These are phyloP conservation scores for Paramacrobiotus metropolitanus DNA, from an alignment of 1,140 invertebrate genomes.

Conservation along the genomic window DNA sequence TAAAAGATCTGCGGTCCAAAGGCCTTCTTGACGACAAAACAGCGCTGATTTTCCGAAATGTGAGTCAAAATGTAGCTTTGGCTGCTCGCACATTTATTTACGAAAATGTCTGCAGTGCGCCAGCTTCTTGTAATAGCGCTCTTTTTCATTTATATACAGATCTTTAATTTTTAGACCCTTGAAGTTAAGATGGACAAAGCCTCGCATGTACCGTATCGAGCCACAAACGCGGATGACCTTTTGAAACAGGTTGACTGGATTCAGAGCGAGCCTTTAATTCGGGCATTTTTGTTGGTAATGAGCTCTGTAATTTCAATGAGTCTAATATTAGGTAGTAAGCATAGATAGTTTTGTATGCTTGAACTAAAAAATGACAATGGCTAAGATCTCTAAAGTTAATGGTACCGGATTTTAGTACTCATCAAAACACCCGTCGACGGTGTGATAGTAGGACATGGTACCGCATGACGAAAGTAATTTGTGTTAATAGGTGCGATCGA, in stretches of 20 bases:
- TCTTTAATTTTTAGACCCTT: background rate
- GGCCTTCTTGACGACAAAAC: background rate
- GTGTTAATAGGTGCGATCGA: background rate
- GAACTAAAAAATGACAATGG: background rate
- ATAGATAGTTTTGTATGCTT: background rate
- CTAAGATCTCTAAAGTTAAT: too few relatives aligned
- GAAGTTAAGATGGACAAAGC: background rate
- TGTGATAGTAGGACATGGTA: too few relatives aligned
- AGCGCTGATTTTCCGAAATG: background rate
- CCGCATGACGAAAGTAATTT: too few relatives aligned
- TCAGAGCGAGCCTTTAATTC: background rate
- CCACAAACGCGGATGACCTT: background rate
- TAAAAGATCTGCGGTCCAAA: background rate
- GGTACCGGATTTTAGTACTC: too few relatives aligned
- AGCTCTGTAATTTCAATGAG: too few relatives aligned
- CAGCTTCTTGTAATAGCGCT: too few relatives aligned
- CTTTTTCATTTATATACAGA: too few relatives aligned
- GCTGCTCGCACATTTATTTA: too few relatives aligned
- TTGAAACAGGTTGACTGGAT: background rate
- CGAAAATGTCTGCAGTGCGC: too few relatives aligned
- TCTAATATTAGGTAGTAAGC: background rate
- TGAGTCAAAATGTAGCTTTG: background rate
- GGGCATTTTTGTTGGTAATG: background rate
- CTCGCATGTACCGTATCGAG: background rate
- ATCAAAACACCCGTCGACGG: too few relatives aligned